Evolutionary conservation across 2,113 vertebrate species (phyloP).

Genomic region (Pedetes capensis): DNA sequence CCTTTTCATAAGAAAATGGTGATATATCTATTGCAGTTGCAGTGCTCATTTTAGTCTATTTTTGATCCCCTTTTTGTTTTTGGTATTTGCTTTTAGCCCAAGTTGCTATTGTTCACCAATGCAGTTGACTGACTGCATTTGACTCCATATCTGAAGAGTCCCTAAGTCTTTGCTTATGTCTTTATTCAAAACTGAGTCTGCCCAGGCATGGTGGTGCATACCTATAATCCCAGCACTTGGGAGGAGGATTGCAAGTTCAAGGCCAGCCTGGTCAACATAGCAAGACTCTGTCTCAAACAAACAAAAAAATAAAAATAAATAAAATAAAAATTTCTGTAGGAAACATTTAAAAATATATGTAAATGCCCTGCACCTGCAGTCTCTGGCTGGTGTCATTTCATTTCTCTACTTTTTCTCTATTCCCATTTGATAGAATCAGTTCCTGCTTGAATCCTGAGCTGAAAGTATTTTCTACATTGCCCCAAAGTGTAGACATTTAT

Average conservation of each 20-base stretch:
- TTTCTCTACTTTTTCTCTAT: not conserved
- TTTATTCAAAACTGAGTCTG: not conserved
- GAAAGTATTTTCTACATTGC: constrained; percentile 14
- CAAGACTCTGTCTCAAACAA: too few species aligned
- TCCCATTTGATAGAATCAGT: not conserved
- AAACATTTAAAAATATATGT: not conserved
- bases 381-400: not conserved
- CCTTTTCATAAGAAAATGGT: not conserved
- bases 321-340: too few species aligned
- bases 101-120: not conserved
- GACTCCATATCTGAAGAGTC: not conserved
- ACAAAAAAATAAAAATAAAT: too few species aligned
- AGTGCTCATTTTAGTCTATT: not conserved
- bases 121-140: not conserved
- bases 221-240: too few species aligned
- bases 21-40: not conserved
- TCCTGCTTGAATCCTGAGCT: constrained; percentile 1
- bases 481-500: not conserved
- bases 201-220: too few species aligned
- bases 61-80: not conserved
- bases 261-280: too few species aligned
- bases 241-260: too few species aligned
- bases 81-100: not conserved
- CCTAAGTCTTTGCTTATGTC: not conserved
- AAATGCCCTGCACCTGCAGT: not conserved